Evolutionary conservation across 2,888 invertebrate species (phyloP).

Genomic region (Microctonus brassicae): DNA sequence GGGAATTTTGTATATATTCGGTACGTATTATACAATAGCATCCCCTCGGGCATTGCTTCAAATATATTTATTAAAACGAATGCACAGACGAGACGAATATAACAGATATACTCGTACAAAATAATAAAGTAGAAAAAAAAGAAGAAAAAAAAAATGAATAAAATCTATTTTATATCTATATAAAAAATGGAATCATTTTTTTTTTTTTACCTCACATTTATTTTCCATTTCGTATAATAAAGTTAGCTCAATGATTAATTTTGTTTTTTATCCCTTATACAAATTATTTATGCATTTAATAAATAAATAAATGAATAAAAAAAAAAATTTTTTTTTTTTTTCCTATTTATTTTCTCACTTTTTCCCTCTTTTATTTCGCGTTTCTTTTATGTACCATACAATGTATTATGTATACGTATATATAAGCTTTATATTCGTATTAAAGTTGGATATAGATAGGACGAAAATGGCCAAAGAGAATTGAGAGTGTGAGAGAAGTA

Average conservation of each 20-base stretch:
- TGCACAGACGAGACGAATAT: conserved; percentile 46
- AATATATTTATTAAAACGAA: conserved; percentile 62
- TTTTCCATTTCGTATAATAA: too few species aligned
- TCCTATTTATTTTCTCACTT: too few species aligned
- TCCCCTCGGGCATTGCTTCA: conserved; percentile 42
- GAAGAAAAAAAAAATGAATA: neutral
- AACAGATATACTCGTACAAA: conserved; percentile 36
- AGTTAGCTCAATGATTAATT: too few species aligned
- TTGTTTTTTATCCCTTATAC: too few species aligned
- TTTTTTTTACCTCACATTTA: neutral
- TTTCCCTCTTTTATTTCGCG: neutral
- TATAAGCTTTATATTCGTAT: neutral
- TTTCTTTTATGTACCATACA: neutral
- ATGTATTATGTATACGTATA: neutral
- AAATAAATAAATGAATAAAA: too few species aligned
- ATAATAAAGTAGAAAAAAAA: neutral
- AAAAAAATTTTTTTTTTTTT: too few species aligned
- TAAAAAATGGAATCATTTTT: neutral
- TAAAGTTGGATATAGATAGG: neutral
- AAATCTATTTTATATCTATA: neutral
- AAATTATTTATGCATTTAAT: too few species aligned
- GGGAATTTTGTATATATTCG: conserved; percentile 57
- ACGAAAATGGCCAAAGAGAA: neutral
- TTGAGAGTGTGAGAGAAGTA: neutral
- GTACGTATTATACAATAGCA: conserved; percentile 55